These are phyloP conservation scores for Mus pahari DNA, from an alignment of 2,113 vertebrate genomes.

Conservation along the genomic window DNA sequence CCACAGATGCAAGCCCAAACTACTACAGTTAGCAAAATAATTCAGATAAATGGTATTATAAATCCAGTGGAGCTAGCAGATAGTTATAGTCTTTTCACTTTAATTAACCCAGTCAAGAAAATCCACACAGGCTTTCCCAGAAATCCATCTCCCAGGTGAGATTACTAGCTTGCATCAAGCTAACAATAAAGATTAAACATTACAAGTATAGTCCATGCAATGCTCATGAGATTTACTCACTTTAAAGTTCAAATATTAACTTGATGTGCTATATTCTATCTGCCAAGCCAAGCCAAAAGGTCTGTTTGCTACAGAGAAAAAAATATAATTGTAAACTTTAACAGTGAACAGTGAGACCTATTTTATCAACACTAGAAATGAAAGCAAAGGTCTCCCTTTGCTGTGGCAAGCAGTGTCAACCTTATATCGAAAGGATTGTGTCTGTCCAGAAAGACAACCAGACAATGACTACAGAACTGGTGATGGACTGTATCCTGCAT, in stretches of 20 bases:
- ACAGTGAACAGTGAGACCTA: not conserved
- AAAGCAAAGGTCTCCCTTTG: not conserved
- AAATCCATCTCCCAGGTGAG: not conserved
- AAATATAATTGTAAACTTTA: not conserved
- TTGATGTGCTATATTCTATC: not conserved
- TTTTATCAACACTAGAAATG: conserved; percentile 7
- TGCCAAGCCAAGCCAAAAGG: not conserved
- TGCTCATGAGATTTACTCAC: not conserved
- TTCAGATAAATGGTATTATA: not conserved
- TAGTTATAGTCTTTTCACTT: not conserved
- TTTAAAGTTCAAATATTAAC: not conserved
- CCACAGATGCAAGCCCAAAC: too few species aligned
- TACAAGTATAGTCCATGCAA: not conserved
- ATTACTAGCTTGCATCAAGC: not conserved
- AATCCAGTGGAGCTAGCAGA: too few species aligned
- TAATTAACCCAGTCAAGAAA: not conserved
- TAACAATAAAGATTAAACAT: not conserved
- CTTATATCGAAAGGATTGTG: not conserved
- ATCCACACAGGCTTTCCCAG: not conserved
- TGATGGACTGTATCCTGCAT: not conserved
- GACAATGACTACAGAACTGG: not conserved
- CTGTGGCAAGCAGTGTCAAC: not conserved
- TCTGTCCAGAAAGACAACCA: not conserved
- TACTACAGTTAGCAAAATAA: not conserved
- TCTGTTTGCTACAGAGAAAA: not conserved